A percentile compares a stretch with the other conserved stretches of the same genome.
These are phyloP conservation scores for Lamellibrachia satsuma DNA, from an alignment of 2,888 invertebrate species.

Conservation along the genomic window DNA sequence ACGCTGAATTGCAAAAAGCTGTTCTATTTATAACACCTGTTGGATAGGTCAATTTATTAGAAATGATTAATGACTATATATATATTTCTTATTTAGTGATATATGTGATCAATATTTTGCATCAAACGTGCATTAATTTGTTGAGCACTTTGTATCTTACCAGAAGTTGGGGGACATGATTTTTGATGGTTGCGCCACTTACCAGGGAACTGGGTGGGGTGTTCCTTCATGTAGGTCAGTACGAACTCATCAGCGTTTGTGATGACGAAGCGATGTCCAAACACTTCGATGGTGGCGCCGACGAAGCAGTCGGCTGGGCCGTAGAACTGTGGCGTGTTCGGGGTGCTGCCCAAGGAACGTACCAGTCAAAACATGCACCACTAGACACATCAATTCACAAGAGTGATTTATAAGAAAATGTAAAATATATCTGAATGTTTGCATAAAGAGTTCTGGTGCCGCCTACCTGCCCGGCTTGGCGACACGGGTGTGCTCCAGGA, in stretches of 20 bases:
- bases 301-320: constrained; percentile 83
- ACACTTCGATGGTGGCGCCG: constrained; percentile 78
- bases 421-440: no score
- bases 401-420: no score
- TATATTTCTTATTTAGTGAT: background rate
- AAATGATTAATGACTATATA: no score
- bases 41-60: background rate
- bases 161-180: background rate
- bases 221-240: constrained; percentile 72
- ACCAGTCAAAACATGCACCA: background rate
- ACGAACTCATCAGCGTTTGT: constrained; percentile 87
- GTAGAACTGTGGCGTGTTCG: constrained; percentile 79
- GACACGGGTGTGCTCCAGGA: constrained; percentile 75
- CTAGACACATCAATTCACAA: background rate
- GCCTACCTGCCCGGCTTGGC: constrained; percentile 72
- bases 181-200: constrained; percentile 25
- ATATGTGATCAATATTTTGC: background rate
- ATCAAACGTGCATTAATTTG: background rate
- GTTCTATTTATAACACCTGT: background rate
- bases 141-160: background rate
- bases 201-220: constrained; percentile 63
- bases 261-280: constrained; percentile 80
- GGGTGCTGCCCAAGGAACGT: constrained; percentile 52
- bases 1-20: background rate
- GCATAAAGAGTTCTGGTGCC: background rate